Conservation (phyloP, 2,888 invertebrate genomes). For the Tenthredo livida region DNA sequence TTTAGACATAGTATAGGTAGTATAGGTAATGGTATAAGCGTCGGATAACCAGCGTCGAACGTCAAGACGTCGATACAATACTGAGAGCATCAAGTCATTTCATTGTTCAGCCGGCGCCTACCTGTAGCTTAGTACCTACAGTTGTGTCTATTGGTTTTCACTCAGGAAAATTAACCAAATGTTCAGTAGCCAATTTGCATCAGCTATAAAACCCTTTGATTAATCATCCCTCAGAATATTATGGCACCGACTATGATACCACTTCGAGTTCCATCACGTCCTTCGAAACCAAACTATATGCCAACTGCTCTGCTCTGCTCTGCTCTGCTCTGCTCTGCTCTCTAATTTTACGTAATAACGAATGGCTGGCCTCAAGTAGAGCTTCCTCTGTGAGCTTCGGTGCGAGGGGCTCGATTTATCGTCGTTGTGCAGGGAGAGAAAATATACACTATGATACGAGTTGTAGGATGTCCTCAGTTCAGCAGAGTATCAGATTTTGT, state of each 20-base stretch:
- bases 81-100: constrained; percentile 68
- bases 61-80: constrained; percentile 55
- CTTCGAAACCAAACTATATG: constrained; percentile 23
- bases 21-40: background rate
- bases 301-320: background rate
- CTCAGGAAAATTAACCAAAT: background rate
- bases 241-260: background rate
- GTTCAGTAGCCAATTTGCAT: background rate
- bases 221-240: background rate
- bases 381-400: constrained; percentile 30
- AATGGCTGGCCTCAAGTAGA: constrained; percentile 31
- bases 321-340: background rate
- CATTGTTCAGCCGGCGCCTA: constrained; percentile 61
- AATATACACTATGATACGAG: background rate
- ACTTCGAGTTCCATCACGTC: background rate
- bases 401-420: background rate
- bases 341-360: constrained; percentile 35
- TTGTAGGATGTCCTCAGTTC: background rate
- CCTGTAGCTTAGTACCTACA: background rate
- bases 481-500: background rate
- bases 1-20: background rate
- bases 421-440: background rate
- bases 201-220: background rate
- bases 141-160: constrained; percentile 40
- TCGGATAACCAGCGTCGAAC: constrained; percentile 14